Evolutionary conservation across 2,888 invertebrate species (phyloP), one percentile per base, ranked within the genome.

Genomic region (Punctoribates punctum): DNA sequence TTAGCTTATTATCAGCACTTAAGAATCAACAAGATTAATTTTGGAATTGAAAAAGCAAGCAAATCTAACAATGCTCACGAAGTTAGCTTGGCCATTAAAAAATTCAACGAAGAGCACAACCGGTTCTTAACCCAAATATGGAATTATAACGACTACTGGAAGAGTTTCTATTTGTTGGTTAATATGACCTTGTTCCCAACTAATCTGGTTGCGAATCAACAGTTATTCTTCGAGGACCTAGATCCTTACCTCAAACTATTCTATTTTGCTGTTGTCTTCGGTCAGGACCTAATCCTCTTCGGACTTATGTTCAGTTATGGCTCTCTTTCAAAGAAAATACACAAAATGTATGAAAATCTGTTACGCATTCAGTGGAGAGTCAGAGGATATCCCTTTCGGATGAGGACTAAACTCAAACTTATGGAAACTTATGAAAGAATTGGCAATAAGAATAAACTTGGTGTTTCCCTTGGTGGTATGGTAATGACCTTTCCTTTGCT

Each of bases 341-440:
- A 70, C 23, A 38, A 46, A 42, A 29, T 46, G 27, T 15, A 9
- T 20, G 2, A 4, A n/a, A 20, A 42, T 9, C 11, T 70, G 23
- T 70, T 46, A 1, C 38, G 70, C 3, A 42, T 70, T 42, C 70
- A 70, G 70, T 70, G 70, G 70, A 17, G 42, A 38, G 20, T 70
- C 17, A 38, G 20, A 2, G 42, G 42, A 42, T 42, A 6, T 5
- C 42, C 38, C 6, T 65, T 65, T 34, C 20, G 42, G 15, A 42
- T 38, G 20, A n/a, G 70, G 17, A 15, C 20, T n/a, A 70, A 70
- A 42, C 17, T 38, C 9, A 70, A 70, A 70, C 70, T 70, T 23
- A 4, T 70, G 42, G 20, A 13, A 5, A 38, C n/a, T 20, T 70
- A 20, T 70, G 70, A 70, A 46, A 1, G 46, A 11, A 4, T 70